Evolutionary conservation across 2,888 invertebrate species (phyloP).

Genomic region (Epinotia bilunana): DNA sequence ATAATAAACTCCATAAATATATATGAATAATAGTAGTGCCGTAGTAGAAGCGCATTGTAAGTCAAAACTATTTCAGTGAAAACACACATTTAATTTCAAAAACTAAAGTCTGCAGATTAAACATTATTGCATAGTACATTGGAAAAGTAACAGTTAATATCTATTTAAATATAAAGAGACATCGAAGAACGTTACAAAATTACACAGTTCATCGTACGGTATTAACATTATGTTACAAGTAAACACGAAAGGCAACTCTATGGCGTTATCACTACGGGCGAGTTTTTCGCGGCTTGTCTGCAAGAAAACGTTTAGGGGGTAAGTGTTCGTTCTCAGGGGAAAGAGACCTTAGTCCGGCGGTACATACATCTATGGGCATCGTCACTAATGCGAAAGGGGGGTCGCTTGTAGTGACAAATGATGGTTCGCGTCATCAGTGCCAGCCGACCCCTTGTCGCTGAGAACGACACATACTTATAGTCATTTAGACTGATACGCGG

Average conservation of each 20-base stretch:
- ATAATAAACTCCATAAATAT: background rate
- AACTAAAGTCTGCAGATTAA: conserved; percentile 11
- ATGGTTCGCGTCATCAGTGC: background rate
- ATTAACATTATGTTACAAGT: conserved; percentile 20
- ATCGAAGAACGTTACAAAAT: conserved; percentile 1
- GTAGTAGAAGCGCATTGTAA: conserved; percentile 20
- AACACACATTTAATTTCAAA: conserved; percentile 27
- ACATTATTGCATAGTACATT: background rate
- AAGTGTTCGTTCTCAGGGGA: background rate
- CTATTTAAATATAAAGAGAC: background rate
- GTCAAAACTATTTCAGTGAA: conserved; percentile 18
- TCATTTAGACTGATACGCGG: background rate
- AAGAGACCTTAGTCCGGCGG: background rate
- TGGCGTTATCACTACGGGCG: conserved; percentile 30
- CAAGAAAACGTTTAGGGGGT: conserved; percentile 25
- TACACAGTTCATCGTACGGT: conserved; percentile 15
- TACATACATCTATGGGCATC: background rate
- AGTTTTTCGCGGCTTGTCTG: conserved; percentile 29
- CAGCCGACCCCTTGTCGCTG: background rate
- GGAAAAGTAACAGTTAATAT: background rate
- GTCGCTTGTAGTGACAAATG: too few species aligned
- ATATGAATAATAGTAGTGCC: background rate
- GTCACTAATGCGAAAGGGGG: too few species aligned
- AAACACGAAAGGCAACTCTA: conserved; percentile 35
- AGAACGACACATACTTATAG: background rate